Evolutionary conservation across 37 sponge, comb jelly and placozoan genomes (phyloP).

Genomic region (Mnemiopsis leidyi): DNA sequence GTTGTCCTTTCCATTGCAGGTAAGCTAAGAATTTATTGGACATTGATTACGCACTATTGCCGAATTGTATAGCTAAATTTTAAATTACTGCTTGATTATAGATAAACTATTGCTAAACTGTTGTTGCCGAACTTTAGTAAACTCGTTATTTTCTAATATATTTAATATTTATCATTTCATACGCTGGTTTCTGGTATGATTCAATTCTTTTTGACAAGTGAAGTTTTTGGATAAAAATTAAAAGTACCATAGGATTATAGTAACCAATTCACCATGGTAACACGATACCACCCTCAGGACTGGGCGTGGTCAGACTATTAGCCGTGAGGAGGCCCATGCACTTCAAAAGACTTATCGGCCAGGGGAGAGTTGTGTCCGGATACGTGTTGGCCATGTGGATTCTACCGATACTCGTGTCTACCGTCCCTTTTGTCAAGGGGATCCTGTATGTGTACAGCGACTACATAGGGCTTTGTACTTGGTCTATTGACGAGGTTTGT

Average conservation of each 20-base stretch:
- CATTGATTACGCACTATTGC: no score
- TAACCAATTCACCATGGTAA: neutral
- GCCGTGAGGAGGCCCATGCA: neutral
- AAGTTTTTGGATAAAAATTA: no score
- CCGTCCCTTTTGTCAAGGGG: conserved; percentile 1
- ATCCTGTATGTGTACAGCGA: neutral
- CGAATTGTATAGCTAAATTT: no score
- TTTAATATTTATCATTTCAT: no score
- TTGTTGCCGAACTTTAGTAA: no score
- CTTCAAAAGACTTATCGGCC: neutral
- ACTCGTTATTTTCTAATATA: no score
- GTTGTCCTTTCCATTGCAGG: conserved; percentile 6
- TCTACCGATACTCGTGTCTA: neutral
- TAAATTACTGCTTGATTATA: no score
- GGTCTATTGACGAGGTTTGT: neutral
- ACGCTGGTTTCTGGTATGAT: no score
- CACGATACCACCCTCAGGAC: neutral
- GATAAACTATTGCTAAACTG: no score
- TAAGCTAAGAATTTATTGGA: no score
- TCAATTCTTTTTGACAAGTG: no score
- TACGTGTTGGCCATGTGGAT: neutral
- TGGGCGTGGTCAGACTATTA: neutral
- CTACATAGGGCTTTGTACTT: neutral
- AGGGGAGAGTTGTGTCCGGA: neutral
- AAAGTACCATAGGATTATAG: no score